phyloP scores from a whole-genome alignment of 1,140 invertebrate genomes.

The Chlorops oryzae region DNA sequence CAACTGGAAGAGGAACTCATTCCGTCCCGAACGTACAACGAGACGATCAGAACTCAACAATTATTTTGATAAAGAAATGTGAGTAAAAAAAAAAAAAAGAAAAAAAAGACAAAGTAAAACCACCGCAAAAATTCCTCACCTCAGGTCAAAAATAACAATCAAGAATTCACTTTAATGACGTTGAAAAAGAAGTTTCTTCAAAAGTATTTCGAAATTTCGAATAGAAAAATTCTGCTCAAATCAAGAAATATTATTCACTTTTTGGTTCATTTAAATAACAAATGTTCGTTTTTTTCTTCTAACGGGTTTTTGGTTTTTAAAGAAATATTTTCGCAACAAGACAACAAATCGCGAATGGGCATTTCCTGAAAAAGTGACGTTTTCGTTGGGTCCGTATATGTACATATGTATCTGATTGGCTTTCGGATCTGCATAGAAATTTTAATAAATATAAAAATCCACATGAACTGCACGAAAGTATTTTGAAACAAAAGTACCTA shows the following conservation, averaged over 20 bases:
- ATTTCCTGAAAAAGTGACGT: too few relatives aligned
- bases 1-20: background rate
- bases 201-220: background rate
- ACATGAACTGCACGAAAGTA: too few relatives aligned
- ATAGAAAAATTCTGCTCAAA: too few relatives aligned
- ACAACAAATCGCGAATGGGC: background rate
- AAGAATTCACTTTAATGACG: background rate
- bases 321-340: background rate
- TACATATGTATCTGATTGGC: too few relatives aligned
- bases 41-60: background rate
- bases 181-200: background rate
- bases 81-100: too few relatives aligned
- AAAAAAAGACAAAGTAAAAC: too few relatives aligned
- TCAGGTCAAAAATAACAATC: background rate
- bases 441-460: too few relatives aligned
- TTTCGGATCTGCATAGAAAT: too few relatives aligned
- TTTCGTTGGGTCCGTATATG: background rate
- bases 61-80: background rate
- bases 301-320: too few relatives aligned
- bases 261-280: background rate
- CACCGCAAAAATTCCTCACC: too few relatives aligned
- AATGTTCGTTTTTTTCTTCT: background rate
- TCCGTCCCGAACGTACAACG: background rate
- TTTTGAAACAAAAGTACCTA: too few relatives aligned
- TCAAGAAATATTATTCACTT: background rate